These are phyloP conservation scores for Platerodrilus igneus DNA, from an alignment of 2,888 invertebrate genomes.

Conservation along the genomic window DNA sequence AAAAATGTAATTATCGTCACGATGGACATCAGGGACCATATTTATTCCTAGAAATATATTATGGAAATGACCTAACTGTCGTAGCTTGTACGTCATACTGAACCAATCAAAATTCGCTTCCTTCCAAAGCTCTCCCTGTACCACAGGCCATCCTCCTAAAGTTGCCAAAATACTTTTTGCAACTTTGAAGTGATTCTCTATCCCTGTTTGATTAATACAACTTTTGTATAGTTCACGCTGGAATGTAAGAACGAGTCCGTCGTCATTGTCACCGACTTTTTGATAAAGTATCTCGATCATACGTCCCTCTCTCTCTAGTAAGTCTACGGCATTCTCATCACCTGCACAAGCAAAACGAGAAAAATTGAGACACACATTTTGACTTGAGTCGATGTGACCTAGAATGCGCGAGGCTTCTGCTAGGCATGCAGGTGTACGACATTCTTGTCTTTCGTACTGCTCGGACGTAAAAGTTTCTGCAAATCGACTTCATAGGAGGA, in stretches of 20 bases:
- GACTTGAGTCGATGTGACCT: conserved; percentile 59
- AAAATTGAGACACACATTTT: conserved; percentile 74
- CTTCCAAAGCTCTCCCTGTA: conserved; percentile 30
- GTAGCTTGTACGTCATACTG: conserved; percentile 30
- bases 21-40: no score
- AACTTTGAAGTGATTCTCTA: conserved; percentile 17
- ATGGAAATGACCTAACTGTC: conserved; percentile 31
- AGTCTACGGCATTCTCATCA: no score
- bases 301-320: background rate
- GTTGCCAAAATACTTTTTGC: conserved; percentile 26
- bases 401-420: conserved; percentile 67
- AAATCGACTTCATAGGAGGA: no score
- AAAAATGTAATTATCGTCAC: no score
- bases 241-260: conserved; percentile 7
- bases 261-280: background rate
- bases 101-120: conserved; percentile 33
- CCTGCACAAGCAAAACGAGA: conserved; percentile 42
- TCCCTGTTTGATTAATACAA: conserved; percentile 29
- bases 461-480: no score
- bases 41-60: conserved; percentile 31
- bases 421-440: conserved; percentile 52
- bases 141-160: conserved; percentile 37
- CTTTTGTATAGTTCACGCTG: conserved; percentile 24
- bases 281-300: background rate
- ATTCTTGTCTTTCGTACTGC: conserved; percentile 2